Conservation (phyloP, 2,113 vertebrate genomes). For the Genyomyrus donnyi region DNA sequence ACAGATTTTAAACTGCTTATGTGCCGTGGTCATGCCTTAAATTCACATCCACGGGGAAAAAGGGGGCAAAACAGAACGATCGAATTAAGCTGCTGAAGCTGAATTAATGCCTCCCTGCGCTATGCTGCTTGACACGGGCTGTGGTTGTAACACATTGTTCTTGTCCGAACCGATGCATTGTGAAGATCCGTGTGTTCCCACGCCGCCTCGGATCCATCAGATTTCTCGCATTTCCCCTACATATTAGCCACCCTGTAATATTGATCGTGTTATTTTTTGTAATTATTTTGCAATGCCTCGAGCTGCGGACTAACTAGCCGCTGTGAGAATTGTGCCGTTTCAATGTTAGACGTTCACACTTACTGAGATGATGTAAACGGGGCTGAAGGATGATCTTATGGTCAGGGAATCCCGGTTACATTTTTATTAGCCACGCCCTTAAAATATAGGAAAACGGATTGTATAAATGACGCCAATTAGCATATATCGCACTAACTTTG, state of each 20-base stretch:
- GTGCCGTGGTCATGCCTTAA: not conserved
- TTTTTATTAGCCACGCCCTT: constrained; percentile 16
- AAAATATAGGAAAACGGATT: not conserved
- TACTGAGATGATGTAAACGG: not conserved
- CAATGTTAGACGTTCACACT: not conserved
- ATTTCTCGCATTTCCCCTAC: not conserved
- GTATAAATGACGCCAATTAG: not conserved
- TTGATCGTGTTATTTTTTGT: not conserved
- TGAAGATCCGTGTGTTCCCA: not conserved
- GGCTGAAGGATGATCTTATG: not conserved
- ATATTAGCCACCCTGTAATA: not conserved
- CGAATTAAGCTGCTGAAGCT: not conserved
- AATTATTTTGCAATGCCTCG: not conserved
- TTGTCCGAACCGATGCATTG: not conserved
- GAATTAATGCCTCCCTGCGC: not conserved
- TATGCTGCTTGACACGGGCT: not conserved
- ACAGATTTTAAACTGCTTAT: not conserved
- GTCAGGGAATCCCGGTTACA: constrained; percentile 1
- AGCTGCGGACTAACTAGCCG: not conserved
- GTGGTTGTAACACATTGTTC: constrained; percentile 5
- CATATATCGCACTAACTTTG: not conserved
- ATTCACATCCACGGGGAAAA: not conserved
- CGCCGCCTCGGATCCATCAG: not conserved
- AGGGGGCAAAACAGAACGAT: not conserved
- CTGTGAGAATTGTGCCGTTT: too few species aligned